Evolutionary conservation across 2,113 vertebrate species (phyloP).

Genomic region (Larimichthys crocea): DNA sequence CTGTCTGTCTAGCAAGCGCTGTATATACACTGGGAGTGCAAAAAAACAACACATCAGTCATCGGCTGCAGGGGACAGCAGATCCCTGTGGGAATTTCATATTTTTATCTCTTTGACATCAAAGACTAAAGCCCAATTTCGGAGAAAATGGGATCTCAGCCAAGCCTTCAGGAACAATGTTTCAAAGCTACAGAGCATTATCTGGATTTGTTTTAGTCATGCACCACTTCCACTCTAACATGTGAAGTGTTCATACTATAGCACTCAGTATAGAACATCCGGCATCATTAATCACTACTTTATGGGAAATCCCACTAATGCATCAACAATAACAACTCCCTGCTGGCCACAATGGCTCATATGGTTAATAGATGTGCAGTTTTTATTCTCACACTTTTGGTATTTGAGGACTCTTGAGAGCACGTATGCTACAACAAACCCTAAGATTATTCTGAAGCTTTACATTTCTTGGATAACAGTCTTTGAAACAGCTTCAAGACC

Average conservation of each 20-base stretch:
- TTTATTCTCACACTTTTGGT: constrained; percentile 9
- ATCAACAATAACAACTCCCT: constrained; percentile 35
- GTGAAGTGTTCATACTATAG: constrained; percentile 27
- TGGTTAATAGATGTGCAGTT: neutral
- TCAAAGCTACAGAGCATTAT: constrained; percentile 57
- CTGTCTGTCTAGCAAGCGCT: neutral
- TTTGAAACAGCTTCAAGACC: neutral
- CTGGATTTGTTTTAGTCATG: constrained; percentile 46
- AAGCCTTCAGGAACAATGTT: constrained; percentile 42
- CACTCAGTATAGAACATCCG: constrained; percentile 32
- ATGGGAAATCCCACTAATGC: constrained; percentile 50
- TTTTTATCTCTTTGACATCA: constrained; percentile 67
- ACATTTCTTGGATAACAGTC: neutral
- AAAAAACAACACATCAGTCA: constrained; percentile 2
- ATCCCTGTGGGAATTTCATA: constrained; percentile 34
- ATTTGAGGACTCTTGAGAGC: neutral
- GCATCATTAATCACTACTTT: constrained; percentile 32
- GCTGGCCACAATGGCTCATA: constrained; percentile 2
- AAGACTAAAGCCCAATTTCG: constrained; percentile 46
- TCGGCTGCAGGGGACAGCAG: constrained; percentile 30
- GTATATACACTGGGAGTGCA: neutral
- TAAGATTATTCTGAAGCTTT: neutral
- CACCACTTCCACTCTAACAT: constrained; percentile 44
- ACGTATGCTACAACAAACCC: neutral
- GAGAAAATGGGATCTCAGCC: constrained; percentile 53